Evolutionary conservation across 2,113 vertebrate genomes (phyloP).

Genomic region (Ceyx margarethae): DNA sequence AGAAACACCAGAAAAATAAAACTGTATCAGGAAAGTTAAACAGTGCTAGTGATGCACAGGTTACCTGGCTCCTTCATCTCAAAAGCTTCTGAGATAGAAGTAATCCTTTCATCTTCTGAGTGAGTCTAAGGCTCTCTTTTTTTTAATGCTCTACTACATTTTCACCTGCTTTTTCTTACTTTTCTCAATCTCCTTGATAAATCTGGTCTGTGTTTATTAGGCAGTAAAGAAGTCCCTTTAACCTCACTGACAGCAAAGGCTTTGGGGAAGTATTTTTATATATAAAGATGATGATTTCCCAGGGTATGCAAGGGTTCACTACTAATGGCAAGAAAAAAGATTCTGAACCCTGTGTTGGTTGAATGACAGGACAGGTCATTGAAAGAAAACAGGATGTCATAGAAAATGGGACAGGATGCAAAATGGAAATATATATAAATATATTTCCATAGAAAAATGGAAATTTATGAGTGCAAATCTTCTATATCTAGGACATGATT

Average conservation of each 20-base stretch:
- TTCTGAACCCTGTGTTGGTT: background rate
- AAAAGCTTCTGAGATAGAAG: constrained; percentile 28
- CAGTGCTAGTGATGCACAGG: background rate
- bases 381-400: background rate
- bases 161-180: background rate
- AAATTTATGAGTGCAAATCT: background rate
- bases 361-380: background rate
- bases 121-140: constrained; percentile 6
- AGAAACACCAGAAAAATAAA: background rate
- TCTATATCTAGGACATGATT: background rate
- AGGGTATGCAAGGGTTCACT: background rate
- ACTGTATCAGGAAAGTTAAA: background rate
- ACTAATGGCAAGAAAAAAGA: background rate
- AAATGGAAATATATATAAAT: background rate
- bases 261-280: background rate
- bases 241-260: constrained; percentile 10
- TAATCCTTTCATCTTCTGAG: constrained; percentile 55
- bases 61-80: constrained; percentile 15
- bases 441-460: background rate
- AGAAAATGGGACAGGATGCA: background rate
- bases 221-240: constrained; percentile 1
- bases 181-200: constrained; percentile 32
- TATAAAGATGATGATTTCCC: background rate
- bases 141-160: constrained; percentile 18
- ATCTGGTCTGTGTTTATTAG: constrained; percentile 34